Evolutionary conservation across 2,888 invertebrate species (phyloP), one percentile per base, ranked within the genome.

Genomic region (Cylindroiulus punctatus): DNA sequence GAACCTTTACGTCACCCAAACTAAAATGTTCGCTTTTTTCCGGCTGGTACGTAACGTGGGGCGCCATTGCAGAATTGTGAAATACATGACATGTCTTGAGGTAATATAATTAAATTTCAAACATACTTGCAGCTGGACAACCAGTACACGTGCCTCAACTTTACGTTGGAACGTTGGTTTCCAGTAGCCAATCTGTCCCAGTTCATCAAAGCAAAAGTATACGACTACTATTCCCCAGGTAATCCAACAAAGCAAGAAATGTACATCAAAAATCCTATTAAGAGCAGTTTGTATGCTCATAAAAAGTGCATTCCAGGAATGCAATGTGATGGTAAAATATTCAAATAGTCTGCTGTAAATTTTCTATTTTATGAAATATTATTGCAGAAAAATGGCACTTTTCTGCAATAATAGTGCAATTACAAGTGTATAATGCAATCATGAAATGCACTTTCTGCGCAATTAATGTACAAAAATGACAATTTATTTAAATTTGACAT

Each of bases 141-240:
- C n/a, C 90, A 91, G 81, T 90, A 90, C 89, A 91, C 91, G 1
- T 93, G 93, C 89, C 92, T 93, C 86, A 91, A 91, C 85, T 92
- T 93, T 89, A 90, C 92, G 17, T 90, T 92, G 0, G 91, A 91
- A 86, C 90, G 93, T 65, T 93, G 93, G 93, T 92, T 90, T 88
- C 93, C 93, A 0, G 92, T 93, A 1, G 93, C 93, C 36, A 93
- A 93, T 89, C 90, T 92, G 88, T 92, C 93, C 4, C 90, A 91
- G 22, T 91, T 92, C 87, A 91, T 93, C 87, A 91, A 91, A 87
- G 92, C 93, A 84, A 90, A 91, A 86, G 90, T 93, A 19, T 93
- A 92, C 88, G 93, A 93, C 89, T 91, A 92, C 87, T 92, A 92
- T 88, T 92, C 92, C 87, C 92, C 93, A 90, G 93, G 93, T 92